Evolutionary conservation across 2,797 vertebrate genomes (phyloP), one percentile per base, ranked within the genome.

Genomic region (Rhynchonycteris naso): DNA sequence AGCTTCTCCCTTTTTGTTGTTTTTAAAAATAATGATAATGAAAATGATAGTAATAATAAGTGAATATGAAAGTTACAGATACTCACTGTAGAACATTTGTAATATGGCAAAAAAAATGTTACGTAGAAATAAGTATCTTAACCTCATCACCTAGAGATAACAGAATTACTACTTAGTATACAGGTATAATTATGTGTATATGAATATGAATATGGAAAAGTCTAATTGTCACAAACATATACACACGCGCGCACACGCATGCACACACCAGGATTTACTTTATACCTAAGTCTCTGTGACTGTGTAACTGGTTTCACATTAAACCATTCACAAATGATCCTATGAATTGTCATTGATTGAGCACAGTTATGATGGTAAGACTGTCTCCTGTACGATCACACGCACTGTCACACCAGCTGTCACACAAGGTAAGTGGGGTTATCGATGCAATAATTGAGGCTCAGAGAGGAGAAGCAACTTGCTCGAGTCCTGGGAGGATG

Each of bases 121-220:
- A 69, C 59, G 56, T 59, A 91, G 47, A 96, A 63, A 96, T 82
- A 75, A 95, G 43, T 2, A 65, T 75, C 26, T 15, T 87, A 66
- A 84, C 86, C 33, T 18, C 5, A 63, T 58, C 43, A 72, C 26
- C 16, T 81, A 38, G 33, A 91, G 79, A 72, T 52, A 76, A 87
- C 22, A 81, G 4, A 78, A 76, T 38, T 71, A 63, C 35, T 74
- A 54, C 63, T 43, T 80, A 71, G 38, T 22, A 15, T 14, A 14
- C 26, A 33, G 22, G 7, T 30, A 12, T 80, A 8, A 12, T 5
- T 80, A 19, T 65, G 18, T 74, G 13, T 58, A 7, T 50, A 47
- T 19, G 1, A 28, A 38, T 63, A 22, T 72, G 43, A 4, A 69
- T 24, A 21, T 75, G 38, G 54, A 1, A 35, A 85, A 61, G 79